Evolutionary conservation across 2,113 vertebrate genomes (phyloP), one percentile per base, ranked within the genome.

Genomic region (Perca fluviatilis): DNA sequence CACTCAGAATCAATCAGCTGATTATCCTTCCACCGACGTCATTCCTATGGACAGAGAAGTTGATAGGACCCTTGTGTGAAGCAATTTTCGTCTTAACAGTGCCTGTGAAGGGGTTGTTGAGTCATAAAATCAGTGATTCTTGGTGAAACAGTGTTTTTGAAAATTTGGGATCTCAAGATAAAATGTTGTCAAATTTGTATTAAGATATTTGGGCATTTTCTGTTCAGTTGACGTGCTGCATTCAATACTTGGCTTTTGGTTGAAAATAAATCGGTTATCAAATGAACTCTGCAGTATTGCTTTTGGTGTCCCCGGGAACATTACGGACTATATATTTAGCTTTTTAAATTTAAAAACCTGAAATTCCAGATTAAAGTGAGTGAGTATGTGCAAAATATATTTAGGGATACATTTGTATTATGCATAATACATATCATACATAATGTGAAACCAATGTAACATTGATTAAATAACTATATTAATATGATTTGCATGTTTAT

Each of bases 1-100:
- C 79, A 70, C 57, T 82, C 71, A 57, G 25, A 91, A 93, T 89
- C 94, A 91, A 93, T 89, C 94, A 94, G 93, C 95, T 95, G 93
- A 93, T 93, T 88, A 92, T 79, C 86, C 63, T 1, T 79, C 18
- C 61, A 14, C 0, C 16, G 11, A 91, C 93, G 95, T 94, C 93
- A 95, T 83, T 88, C 62, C 63, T 27, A 36, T 23, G 74, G 70
- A 64, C 87, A 15, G 63, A 11, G 25, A 27, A 23, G n/a, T 1
- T 33, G 23, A 43, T 63, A 91, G 88, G 92, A 90, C 92, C 92
- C 82, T 7, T 0, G 3, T 3, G 27, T 8, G 54, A 30, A 33
- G 57, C 15, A 2, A 23, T 67, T 69, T 72, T 56, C 54, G 75
- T 74, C 86, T 74, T 33, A 27, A 27, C 27, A 11, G 23, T 89